Evolutionary conservation across 2,113 vertebrate species (phyloP).

Genomic region (Gavialis gangeticus): DNA sequence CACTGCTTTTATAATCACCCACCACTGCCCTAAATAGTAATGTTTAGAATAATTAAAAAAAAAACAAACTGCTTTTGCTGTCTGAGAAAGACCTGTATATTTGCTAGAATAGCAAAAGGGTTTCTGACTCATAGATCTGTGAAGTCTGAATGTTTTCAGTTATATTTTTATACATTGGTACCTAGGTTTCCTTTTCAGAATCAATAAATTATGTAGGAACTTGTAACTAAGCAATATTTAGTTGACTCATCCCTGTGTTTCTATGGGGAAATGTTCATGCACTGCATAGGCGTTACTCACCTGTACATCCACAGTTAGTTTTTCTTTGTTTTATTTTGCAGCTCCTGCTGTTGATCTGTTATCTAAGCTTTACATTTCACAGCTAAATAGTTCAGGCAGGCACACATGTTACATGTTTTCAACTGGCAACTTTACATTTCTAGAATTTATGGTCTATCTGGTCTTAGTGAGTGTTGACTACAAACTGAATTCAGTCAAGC

Average conservation of each 20-base stretch:
- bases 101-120: neutral
- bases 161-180: neutral
- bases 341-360: neutral
- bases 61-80: neutral
- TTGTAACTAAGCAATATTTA: neutral
- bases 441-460: neutral
- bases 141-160: neutral
- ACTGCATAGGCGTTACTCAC: neutral
- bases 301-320: neutral
- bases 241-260: neutral
- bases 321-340: neutral
- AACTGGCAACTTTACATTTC: fast-evolving
- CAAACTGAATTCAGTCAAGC: neutral
- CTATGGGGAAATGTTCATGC: neutral
- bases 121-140: neutral
- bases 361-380: neutral
- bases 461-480: neutral
- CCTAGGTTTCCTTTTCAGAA: neutral
- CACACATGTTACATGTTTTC: neutral
- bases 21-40: too few species aligned
- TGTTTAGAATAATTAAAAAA: too few species aligned
- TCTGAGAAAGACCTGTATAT: neutral
- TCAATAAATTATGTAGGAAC: neutral
- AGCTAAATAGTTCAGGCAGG: neutral
- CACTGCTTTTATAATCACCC: too few species aligned